Conservation (phyloP, 1,140 invertebrate genomes). For the Chelonus insularis region DNA sequence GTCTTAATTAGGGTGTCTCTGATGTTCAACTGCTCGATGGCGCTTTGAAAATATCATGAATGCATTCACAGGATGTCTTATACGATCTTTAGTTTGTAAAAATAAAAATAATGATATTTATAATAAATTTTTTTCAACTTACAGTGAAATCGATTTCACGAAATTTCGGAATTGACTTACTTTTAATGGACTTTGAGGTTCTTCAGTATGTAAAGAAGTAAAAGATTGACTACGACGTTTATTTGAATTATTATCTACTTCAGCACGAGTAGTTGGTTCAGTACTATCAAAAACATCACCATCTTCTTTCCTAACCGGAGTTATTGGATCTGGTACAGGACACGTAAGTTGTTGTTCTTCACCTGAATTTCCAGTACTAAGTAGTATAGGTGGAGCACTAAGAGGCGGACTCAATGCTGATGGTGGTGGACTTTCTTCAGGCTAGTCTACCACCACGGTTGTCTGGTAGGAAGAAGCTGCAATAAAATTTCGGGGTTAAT, state of each 20-base stretch:
- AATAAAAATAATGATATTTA: constrained; percentile 17
- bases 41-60: constrained; percentile 99
- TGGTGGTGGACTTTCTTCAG: constrained; percentile 65
- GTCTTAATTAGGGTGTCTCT: constrained; percentile 96
- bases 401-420: constrained; percentile 63
- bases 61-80: too few relatives aligned
- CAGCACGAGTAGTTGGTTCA: constrained; percentile 61
- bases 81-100: constrained; percentile 75
- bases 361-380: constrained; percentile 51
- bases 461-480: constrained; percentile 58
- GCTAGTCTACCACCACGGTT: constrained; percentile 73
- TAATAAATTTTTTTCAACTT: background rate
- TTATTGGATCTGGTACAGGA: constrained; percentile 53
- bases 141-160: background rate
- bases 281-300: constrained; percentile 84
- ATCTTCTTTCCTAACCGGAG: constrained; percentile 71
- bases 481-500: constrained; percentile 48
- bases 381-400: constrained; percentile 64
- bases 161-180: constrained; percentile 45
- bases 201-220: constrained; percentile 71
- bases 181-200: constrained; percentile 70
- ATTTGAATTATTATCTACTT: constrained; percentile 60
- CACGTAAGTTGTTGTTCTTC: constrained; percentile 56
- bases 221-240: constrained; percentile 87
- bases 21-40: constrained; percentile 93